A percentile compares a stretch with the other conserved stretches of the same genome.
Conservation (phyloP, 2,113 vertebrate genomes). For the Actenoides lindsayi region DNA sequence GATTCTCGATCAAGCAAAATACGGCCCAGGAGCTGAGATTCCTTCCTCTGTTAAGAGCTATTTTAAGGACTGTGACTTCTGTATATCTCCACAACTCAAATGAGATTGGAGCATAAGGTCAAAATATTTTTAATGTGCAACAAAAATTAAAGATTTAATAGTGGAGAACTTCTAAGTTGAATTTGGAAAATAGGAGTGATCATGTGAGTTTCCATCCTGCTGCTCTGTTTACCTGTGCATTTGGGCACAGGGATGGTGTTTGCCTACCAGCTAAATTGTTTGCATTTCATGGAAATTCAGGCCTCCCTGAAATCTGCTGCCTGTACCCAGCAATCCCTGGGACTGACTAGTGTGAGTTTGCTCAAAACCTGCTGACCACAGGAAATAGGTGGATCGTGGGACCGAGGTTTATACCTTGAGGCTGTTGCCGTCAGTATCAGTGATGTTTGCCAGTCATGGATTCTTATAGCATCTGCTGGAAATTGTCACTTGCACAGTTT, state of each 20-base stretch:
- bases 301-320: background rate
- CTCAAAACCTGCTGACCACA: background rate
- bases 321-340: background rate
- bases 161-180: background rate
- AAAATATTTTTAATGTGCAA: background rate
- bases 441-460: background rate
- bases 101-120: too few relatives aligned
- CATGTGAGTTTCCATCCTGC: background rate
- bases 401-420: background rate
- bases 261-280: accelerated
- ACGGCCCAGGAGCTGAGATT: background rate
- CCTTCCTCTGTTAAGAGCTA: background rate
- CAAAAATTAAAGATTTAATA: background rate
- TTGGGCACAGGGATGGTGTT: background rate
- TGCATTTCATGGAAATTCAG: background rate
- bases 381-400: accelerated
- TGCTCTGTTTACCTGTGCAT: background rate
- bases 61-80: background rate
- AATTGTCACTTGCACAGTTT: background rate
- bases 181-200: background rate
- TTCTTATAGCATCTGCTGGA: background rate
- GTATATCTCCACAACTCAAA: accelerated
- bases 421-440: background rate
- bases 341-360: background rate
- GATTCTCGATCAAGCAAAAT: background rate